Base-by-base conservation (phyloP, 2,113 vertebrate species). In the Pluvianellus socialis region DNA sequence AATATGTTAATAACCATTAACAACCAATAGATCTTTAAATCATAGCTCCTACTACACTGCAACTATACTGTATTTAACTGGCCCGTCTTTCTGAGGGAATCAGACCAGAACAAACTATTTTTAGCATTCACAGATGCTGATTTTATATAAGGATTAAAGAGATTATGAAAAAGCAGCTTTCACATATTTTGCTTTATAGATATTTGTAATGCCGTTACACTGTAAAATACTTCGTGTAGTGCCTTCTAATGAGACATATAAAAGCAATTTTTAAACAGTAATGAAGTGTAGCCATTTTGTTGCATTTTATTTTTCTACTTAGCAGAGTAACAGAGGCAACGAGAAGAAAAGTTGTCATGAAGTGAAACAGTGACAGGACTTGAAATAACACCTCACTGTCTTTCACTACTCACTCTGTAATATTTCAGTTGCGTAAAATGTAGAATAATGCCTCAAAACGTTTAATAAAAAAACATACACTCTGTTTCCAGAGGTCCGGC, bases 401-500 rank as follows among this genome's bases (percentile, higher is more conserved):
- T 75, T 58, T 79, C 22, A 17, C 17, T 26, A 27, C 19, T 83
- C 47, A 32, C 27, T 65, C 19, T 7, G 67, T 68, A 86, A 59
- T 55, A 33, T n/a, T 38, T 73, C 35, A 52, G 10, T 16, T 68
- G 53, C 80, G 14, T 49, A 11, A 82, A 71, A 80, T 9, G 27
- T 23, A 55, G 61, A 79, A 18, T 17, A 80, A 53, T 24, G 30
- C 16, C 56, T 93, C 21, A 45, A 82, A 81, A 56, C 49, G 12
- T 58, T 70, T 59, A 58, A 59, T 59, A 30, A 85, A 55, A 67
- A 68, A 18, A 65, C 20, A 26, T 6, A 30, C 20, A 26, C 38
- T 97, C 8, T 94, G 16, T 83, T 96, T 97, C 14, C 97, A 99
- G 99, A 67, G 99, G 99, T 10, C 79, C 94, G 8, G 98, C 99